Evolutionary conservation across 2,888 invertebrate genomes (phyloP), one percentile per base, ranked within the genome.

Genomic region (Leptogaster cylindrica): DNA sequence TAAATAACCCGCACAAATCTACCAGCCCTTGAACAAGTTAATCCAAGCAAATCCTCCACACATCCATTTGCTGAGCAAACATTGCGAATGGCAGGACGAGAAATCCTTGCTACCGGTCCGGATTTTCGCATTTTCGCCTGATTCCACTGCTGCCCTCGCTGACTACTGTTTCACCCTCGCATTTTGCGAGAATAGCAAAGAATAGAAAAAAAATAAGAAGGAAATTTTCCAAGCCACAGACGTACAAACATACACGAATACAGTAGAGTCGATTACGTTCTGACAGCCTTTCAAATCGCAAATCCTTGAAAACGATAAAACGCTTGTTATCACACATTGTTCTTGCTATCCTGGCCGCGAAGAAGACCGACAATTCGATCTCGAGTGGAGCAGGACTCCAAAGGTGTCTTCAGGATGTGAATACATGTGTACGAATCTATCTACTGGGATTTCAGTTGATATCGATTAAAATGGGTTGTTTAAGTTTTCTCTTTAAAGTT

Each of bases 291-390:
- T 52, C 66, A 55, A 66, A 52, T 66, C 55, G 61, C 61, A 65
- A 65, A 51, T 65, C 65, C 39, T 51, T 39, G 33, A n/a, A 66
- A 68, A 68, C 70, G 70, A 68, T 68, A 70, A 68, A 70, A 70
- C 65, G 68, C 70, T 70, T 70, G 70, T 70, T 70, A 70, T 70
- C 70, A 70, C 70, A 70, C 68, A 70, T 70, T 70, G 70, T 70
- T 67, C 65, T 33, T 36, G 41, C 31, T 48, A 27, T 41, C 55
- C 27, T 33, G 55, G 28, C 10, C 44, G 61, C 41, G 61, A 44
- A 61, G 31, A 41, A 51, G 27, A 14, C 51, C 51, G 28, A n/a
- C n/a, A n/a, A n/a, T n/a, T n/a, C n/a, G n/a, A n/a, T n/a, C n/a
- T n/a, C n/a, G n/a, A n/a, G n/a, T n/a, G n/a, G n/a, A n/a, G n/a